phyloP scores from a whole-genome alignment of 2,113 vertebrate species.

The Sinocyclocheilus anshuiensis region DNA sequence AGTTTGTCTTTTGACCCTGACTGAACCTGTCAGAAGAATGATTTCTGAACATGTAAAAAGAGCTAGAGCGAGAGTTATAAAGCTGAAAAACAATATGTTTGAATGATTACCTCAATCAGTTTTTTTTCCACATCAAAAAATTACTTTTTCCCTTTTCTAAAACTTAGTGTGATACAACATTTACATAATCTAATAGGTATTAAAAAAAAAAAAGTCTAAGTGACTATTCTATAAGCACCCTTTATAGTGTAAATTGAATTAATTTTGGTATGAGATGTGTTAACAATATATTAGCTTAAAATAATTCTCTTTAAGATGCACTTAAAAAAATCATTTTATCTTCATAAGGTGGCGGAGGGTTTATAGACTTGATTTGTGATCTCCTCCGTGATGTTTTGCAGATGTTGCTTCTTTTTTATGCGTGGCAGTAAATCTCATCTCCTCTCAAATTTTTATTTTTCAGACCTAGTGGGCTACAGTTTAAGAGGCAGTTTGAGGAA shows the following conservation, averaged over 20 bases:
- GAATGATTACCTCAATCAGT: neutral
- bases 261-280: neutral
- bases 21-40: conserved; percentile 17
- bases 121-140: too few relatives aligned
- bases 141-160: too few relatives aligned
- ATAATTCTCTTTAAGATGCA: neutral
- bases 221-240: neutral
- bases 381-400: conserved; percentile 38
- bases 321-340: neutral
- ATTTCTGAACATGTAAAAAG: neutral
- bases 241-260: neutral
- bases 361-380: conserved; percentile 38
- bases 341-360: neutral
- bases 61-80: neutral
- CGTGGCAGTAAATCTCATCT: conserved; percentile 33
- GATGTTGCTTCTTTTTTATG: conserved; percentile 45
- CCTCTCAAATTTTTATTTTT: neutral
- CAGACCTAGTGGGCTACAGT: conserved; percentile 8
- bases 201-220: too few relatives aligned
- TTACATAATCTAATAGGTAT: too few relatives aligned
- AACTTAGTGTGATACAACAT: too few relatives aligned
- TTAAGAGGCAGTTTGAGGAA: conserved; percentile 25
- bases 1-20: conserved; percentile 19
- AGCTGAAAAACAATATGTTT: neutral
- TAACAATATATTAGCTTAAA: neutral